phyloP scores from a whole-genome alignment of 2,888 invertebrate species.

The Palloptera scutellata region DNA sequence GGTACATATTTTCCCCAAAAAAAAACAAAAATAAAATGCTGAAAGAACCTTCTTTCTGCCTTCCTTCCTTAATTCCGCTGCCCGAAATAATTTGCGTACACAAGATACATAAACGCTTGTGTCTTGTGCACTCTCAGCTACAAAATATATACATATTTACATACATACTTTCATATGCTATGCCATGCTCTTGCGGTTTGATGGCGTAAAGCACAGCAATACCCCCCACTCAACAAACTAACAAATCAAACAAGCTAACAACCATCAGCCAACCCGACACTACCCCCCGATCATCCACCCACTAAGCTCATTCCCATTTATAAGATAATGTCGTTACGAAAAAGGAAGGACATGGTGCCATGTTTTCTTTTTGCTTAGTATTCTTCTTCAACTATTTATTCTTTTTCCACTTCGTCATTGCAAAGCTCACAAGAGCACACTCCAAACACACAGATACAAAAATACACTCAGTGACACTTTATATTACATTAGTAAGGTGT shows the following conservation, averaged over 20 bases:
- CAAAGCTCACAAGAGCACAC: too few species aligned
- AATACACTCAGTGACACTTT: too few species aligned
- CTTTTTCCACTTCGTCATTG: not conserved
- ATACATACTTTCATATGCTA: not conserved
- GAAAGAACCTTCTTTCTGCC: too few species aligned
- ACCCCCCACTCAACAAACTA: slow-evolving; percentile 4
- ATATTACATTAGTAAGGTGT: too few species aligned
- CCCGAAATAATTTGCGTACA: slow-evolving; percentile 26
- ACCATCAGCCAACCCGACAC: not conserved
- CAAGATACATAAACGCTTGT: slow-evolving; percentile 22
- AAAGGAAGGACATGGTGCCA: slow-evolving; percentile 21
- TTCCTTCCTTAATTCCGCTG: not conserved
- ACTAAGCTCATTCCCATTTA: not conserved
- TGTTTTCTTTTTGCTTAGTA: not conserved
- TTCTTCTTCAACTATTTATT: not conserved
- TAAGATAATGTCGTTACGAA: slow-evolving; percentile 25
- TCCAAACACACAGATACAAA: too few species aligned
- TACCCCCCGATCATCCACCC: not conserved
- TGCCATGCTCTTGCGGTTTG: slow-evolving; percentile 1
- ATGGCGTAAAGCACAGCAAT: slow-evolving; percentile 9
- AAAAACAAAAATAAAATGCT: too few species aligned
- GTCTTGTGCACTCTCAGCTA: slow-evolving; percentile 6
- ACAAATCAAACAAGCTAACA: not conserved
- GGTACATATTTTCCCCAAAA: too few species aligned
- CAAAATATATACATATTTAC: not conserved